Percentiles rank a stretch among this genome's conserved stretches.
Conservation (phyloP, 1,140 invertebrate species). For the Zophobas morio region DNA sequence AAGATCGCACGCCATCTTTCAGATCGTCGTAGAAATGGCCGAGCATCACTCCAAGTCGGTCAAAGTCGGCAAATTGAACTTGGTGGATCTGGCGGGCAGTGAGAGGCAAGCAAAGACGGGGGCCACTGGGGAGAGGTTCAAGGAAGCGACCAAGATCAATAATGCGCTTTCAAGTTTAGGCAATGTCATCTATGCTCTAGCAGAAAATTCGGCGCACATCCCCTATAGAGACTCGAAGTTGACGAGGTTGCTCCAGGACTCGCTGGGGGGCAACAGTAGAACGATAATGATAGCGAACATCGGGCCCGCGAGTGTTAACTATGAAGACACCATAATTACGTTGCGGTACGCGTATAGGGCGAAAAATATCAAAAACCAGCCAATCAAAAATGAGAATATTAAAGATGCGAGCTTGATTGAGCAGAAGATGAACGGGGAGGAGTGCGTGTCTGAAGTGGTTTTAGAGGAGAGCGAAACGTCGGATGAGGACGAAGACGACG, state of each 20-base stretch:
- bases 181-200: conserved; percentile 95
- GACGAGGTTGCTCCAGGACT: conserved; percentile 93
- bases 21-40: conserved; percentile 97
- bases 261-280: conserved; percentile 95
- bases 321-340: conserved; percentile 95
- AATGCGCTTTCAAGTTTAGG: conserved; percentile 91
- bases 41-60: conserved; percentile 79
- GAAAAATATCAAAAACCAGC: conserved; percentile 96
- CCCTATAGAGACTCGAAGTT: conserved; percentile 70
- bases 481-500: conserved; percentile 53
- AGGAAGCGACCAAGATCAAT: conserved; percentile 97
- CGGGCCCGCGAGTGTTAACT: conserved; percentile 95
- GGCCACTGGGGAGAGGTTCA: conserved; percentile 89
- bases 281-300: conserved; percentile 98
- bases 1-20: conserved; percentile 97
- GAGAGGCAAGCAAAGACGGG: conserved; percentile 95
- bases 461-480: conserved; percentile 48
- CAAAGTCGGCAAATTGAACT: conserved; percentile 80
- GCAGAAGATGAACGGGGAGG: conserved; percentile 60
- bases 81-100: conserved; percentile 85
- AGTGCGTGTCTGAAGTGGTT: conserved; percentile 48
- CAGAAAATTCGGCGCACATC: conserved; percentile 89
- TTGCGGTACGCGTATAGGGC: conserved; percentile 93
- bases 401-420: conserved; percentile 64
- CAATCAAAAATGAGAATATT: conserved; percentile 95